Conservation (phyloP, 2,113 vertebrate species). For the Sphyrna mokarran region DNA sequence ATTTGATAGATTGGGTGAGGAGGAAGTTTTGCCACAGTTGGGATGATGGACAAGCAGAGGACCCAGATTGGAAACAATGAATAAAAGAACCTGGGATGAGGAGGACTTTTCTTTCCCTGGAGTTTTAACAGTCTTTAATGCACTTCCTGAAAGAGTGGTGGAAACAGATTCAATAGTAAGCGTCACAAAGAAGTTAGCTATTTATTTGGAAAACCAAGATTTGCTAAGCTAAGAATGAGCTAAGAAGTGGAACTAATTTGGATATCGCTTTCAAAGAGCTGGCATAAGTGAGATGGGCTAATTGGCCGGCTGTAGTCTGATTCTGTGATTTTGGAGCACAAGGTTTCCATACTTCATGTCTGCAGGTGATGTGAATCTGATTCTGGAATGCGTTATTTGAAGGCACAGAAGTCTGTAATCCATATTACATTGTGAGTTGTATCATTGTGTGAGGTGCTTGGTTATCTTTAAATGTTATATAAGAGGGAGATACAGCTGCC, state of each 20-base stretch:
- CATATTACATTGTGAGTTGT: neutral
- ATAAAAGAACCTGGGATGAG: neutral
- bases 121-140: neutral
- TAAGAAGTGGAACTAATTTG: neutral
- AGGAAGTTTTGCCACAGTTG: neutral
- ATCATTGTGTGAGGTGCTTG: no score
- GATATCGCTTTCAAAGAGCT: neutral
- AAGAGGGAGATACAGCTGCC: neutral
- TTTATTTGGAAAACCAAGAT: neutral
- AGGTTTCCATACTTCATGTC: neutral
- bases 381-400: neutral
- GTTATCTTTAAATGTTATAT: neutral
- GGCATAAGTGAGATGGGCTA: neutral
- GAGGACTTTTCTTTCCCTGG: neutral
- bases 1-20: neutral
- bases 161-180: neutral
- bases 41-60: neutral
- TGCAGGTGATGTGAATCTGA: neutral
- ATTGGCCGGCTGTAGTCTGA: neutral
- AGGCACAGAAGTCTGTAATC: neutral
- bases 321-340: neutral
- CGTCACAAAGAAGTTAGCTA: neutral
- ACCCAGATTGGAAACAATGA: neutral
- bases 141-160: neutral
- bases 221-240: neutral